Evolutionary conservation across 1,140 invertebrate genomes (phyloP).

Genomic region (Pachypeltis micranthus): DNA sequence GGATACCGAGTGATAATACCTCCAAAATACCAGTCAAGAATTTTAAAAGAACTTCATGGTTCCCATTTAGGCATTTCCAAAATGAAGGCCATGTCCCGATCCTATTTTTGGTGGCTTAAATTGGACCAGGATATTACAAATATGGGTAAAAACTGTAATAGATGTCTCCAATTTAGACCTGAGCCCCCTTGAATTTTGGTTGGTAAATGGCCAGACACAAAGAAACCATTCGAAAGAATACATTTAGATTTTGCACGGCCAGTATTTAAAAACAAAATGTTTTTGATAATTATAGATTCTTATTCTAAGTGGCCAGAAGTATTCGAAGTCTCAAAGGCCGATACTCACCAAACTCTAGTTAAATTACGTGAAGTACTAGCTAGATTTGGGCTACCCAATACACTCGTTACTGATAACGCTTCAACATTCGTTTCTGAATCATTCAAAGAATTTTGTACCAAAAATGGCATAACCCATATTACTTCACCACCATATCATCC

Average conservation of each 20-base stretch:
- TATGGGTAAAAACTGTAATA: neutral
- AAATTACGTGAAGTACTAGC: slow-evolving; percentile 2
- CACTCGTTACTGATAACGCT: no score
- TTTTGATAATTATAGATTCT: slow-evolving; percentile 3
- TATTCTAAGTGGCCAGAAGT: slow-evolving; percentile 4
- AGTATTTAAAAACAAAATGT: neutral
- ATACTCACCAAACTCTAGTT: neutral
- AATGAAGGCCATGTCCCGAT: no score
- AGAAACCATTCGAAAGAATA: slow-evolving; percentile 6
- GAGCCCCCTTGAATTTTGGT: no score
- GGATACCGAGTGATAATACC: no score
- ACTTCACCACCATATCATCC: no score
- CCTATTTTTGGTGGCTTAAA: neutral
- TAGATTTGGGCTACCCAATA: no score
- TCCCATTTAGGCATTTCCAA: slow-evolving; percentile 10
- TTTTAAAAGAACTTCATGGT: no score
- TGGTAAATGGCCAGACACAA: slow-evolving; percentile 7
- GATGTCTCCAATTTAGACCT: no score
- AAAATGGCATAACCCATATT: no score
- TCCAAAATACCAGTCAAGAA: no score
- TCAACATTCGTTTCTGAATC: no score
- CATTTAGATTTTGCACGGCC: neutral
- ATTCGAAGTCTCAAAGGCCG: neutral
- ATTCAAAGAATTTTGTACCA: no score
- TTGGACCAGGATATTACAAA: neutral